phyloP scores from a whole-genome alignment of 2,113 vertebrate species.

The Strix aluco region DNA sequence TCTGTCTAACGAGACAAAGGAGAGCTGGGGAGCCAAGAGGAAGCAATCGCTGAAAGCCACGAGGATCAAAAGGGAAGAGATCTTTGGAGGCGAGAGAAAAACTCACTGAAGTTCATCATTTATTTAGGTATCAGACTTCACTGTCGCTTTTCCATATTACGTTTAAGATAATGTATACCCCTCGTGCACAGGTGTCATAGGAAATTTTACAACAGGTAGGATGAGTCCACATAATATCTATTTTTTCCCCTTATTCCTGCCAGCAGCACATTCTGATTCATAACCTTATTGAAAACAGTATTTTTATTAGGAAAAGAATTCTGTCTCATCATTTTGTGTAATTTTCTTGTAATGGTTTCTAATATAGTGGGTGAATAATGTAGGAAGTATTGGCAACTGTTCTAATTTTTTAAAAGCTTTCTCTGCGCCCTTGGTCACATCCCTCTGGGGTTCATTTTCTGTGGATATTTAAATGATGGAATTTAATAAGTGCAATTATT shows the following conservation, averaged over 20 bases:
- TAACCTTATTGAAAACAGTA: neutral
- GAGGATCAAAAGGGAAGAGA: neutral
- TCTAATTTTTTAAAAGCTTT: neutral
- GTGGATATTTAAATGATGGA: neutral
- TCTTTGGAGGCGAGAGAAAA: neutral
- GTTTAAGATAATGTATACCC: fast-evolving
- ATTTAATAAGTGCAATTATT: neutral
- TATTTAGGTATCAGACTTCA: neutral
- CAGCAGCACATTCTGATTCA: neutral
- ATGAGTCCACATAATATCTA: neutral
- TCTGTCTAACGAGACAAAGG: neutral
- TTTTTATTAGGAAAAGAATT: neutral
- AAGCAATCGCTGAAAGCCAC: neutral
- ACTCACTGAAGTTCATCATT: neutral
- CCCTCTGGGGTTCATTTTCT: neutral
- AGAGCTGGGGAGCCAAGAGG: neutral
- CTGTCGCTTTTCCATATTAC: fast-evolving
- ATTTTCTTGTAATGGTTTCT: neutral
- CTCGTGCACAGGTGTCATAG: no score
- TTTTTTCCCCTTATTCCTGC: neutral
- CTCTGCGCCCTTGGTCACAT: neutral
- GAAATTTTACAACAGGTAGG: neutral
- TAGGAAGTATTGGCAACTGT: neutral
- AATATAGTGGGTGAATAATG: neutral
- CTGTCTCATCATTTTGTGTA: neutral